Percentiles rank a stretch among this genome's conserved stretches.
phyloP scores from a whole-genome alignment of 2,888 invertebrate genomes.

The Meliscaeva auricollis region DNA sequence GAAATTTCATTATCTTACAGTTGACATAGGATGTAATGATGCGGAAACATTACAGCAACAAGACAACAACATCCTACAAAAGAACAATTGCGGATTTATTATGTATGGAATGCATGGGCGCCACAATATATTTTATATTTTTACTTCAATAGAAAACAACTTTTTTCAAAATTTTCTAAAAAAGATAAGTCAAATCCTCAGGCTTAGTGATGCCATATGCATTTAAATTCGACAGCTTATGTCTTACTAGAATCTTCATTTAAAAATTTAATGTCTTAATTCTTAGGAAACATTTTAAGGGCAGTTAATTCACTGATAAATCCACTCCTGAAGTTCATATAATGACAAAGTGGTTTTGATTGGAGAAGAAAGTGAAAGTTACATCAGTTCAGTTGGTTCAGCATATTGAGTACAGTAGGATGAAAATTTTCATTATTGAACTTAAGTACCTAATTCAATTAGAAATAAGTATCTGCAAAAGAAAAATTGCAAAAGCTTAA shows the following conservation, averaged over 20 bases:
- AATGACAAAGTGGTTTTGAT: constrained; percentile 25
- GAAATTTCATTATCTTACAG: constrained; percentile 68
- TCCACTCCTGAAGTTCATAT: not conserved
- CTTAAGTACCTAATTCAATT: not conserved
- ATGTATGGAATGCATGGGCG: not conserved
- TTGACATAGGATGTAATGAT: constrained; percentile 65
- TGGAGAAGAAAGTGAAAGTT: constrained; percentile 44
- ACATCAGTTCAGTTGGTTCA: constrained; percentile 20
- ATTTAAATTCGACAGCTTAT: too few relatives aligned
- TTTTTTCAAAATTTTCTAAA: too few relatives aligned
- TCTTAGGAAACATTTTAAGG: too few relatives aligned
- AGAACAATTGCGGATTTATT: not conserved
- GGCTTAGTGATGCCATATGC: too few relatives aligned
- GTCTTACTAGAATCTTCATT: too few relatives aligned
- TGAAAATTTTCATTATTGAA: constrained; percentile 15
- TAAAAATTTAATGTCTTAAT: too few relatives aligned
- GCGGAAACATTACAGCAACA: constrained; percentile 58
- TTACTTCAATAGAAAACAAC: too few relatives aligned
- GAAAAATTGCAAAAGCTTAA: constrained; percentile 1
- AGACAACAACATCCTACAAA: not conserved
- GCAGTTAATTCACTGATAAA: too few relatives aligned
- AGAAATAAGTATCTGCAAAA: not conserved
- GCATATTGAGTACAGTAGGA: not conserved
- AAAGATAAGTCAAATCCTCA: too few relatives aligned
- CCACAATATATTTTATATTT: not conserved